Evolutionary conservation across 2,113 vertebrate species (phyloP), one percentile per base, ranked within the genome.

Genomic region (Microcebus lehilahytsara): DNA sequence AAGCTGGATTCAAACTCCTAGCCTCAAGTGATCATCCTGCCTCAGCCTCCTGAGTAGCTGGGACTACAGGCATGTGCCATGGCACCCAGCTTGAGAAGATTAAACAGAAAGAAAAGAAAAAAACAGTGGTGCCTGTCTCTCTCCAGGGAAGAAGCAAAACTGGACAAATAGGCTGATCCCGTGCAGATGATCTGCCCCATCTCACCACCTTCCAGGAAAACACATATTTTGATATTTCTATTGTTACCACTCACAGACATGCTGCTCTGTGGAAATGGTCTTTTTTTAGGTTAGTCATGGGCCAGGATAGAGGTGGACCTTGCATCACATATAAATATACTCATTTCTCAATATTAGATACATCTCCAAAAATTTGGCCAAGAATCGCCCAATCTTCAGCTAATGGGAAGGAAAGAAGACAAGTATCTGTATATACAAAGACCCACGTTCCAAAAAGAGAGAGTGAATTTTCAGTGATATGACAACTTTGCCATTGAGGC

Each of bases 321-420:
- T 62, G 51, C 58, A 58, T 77, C 78, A 88, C 37, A 83, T 53
- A 69, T 37, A 91, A 27, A 84, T 79, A 40, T 37, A 27, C 23
- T 46, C 79, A n/a, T 42, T 95, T 74, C 8, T 34, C 51, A 96
- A 32, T 62, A 51, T 88, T 60, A 79, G 69, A 62, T 14, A 19
- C n/a, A 77, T 37, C 30, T 79, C 34, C 64, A 95, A 91, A 93
- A 86, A 19, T 66, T 53, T 87, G 56, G 53, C n/a, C 74, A 93
- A 85, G n/a, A 93, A 81, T 60, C 62, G 12, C 27, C 64, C 62
- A 75, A 34, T 71, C 67, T 93, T n/a, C 42, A 80, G 67, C n/a
- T 62, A 58, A 75, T 22, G 6, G 40, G 25, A 92, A 74, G 49
- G 3, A 77, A 93, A 79, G 51, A 74, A 95, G 30, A 62, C 42